phyloP scores from a whole-genome alignment of 2,888 invertebrate genomes.

The Leptinotarsa peninsularis region DNA sequence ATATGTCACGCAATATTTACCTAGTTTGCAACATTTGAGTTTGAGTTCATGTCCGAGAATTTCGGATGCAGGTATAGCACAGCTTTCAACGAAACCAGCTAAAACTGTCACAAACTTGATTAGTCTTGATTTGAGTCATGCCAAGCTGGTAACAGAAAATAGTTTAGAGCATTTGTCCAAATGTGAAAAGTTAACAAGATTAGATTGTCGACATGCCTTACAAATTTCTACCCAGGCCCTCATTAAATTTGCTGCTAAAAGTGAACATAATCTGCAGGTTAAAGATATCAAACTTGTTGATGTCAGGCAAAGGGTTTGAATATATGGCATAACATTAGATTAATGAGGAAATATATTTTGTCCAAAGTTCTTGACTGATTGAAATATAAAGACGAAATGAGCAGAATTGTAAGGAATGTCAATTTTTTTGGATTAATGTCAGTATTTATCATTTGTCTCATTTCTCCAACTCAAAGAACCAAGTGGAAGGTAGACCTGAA shows the following conservation, averaged over 20 bases:
- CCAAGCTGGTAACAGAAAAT: constrained; percentile 83
- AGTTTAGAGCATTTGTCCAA: constrained; percentile 84
- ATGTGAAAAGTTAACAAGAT: constrained; percentile 78
- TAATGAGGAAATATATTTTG: constrained; percentile 1
- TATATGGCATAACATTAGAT: not conserved
- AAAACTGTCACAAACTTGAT: constrained; percentile 75
- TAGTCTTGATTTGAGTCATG: constrained; percentile 84
- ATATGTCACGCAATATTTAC: constrained; percentile 81
- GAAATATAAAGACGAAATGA: not conserved
- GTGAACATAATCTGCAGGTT: constrained; percentile 82
- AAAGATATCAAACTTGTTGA: constrained; percentile 84
- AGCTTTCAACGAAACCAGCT: constrained; percentile 82
- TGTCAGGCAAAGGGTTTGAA: constrained; percentile 50
- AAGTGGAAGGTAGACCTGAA: not conserved
- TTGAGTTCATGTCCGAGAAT: constrained; percentile 88
- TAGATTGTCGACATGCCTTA: constrained; percentile 84
- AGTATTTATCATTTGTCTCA: not conserved
- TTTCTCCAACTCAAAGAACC: not conserved
- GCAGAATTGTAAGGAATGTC: not conserved
- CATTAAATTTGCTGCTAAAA: constrained; percentile 85
- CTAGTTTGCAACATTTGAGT: constrained; percentile 80
- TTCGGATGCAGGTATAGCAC: constrained; percentile 91
- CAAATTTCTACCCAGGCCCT: constrained; percentile 85
- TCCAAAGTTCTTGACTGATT: not conserved
- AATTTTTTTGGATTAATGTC: not conserved